Conservation (phyloP, 2,888 invertebrate genomes). For the Drosophila tripunctata region DNA sequence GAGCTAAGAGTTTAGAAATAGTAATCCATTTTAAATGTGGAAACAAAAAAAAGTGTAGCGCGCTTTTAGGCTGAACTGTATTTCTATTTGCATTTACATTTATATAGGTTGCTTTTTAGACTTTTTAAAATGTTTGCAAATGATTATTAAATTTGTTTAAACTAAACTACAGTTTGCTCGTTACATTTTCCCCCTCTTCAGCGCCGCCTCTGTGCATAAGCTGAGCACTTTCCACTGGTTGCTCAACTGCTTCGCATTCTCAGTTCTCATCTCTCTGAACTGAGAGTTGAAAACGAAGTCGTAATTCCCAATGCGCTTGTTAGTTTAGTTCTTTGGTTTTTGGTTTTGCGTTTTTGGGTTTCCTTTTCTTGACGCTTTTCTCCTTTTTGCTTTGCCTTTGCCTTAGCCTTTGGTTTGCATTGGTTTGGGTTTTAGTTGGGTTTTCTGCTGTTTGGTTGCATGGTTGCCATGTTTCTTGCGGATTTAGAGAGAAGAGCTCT, state of each 20-base stretch:
- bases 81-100: too few species aligned
- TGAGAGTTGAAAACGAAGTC: background rate
- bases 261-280: background rate
- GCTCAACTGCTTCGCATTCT: background rate
- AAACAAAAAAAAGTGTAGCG: too few species aligned
- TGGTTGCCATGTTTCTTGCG: constrained; percentile 42
- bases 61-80: too few species aligned
- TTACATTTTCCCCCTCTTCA: background rate
- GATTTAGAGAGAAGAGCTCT: constrained; percentile 22
- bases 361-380: too few species aligned
- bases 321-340: constrained; percentile 58
- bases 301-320: constrained; percentile 51
- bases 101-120: too few species aligned
- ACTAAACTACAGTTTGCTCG: too few species aligned
- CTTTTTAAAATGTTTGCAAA: too few species aligned
- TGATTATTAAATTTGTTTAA: too few species aligned
- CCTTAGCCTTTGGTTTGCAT: constrained; percentile 15
- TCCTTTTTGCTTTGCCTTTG: constrained; percentile 10
- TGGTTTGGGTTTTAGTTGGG: constrained; percentile 17
- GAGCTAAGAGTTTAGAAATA: too few species aligned
- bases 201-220: constrained; percentile 36
- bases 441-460: background rate
- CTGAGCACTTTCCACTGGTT: constrained; percentile 22
- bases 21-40: too few species aligned
- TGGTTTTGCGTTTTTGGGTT: constrained; percentile 31